Conservation (phyloP, 2,888 invertebrate species). For the Apodemia duryi region DNA sequence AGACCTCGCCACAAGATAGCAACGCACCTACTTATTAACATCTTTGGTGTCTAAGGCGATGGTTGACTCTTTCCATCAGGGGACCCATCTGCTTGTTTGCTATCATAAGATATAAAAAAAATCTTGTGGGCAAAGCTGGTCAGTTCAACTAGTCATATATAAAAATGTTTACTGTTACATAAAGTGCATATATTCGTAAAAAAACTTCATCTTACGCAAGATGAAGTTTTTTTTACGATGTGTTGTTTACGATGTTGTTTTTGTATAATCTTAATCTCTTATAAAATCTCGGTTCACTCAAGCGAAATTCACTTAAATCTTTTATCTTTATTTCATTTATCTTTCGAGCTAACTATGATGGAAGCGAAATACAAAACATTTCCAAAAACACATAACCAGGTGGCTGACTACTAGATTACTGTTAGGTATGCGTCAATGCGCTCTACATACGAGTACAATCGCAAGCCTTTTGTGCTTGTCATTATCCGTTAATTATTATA, state of each 20-base stretch:
- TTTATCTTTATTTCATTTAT: constrained; percentile 17
- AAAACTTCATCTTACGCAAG: neutral
- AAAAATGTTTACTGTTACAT: no score
- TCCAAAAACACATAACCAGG: constrained; percentile 45
- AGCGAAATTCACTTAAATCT: constrained; percentile 8
- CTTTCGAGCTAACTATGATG: neutral
- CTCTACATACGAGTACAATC: neutral
- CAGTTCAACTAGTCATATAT: no score
- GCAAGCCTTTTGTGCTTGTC: neutral
- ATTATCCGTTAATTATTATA: no score
- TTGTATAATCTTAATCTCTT: neutral
- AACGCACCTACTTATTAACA: no score
- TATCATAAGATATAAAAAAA: no score
- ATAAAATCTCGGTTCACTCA: constrained; percentile 11
- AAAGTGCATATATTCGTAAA: no score
- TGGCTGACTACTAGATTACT: constrained; percentile 41
- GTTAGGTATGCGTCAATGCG: constrained; percentile 39
- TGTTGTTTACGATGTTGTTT: neutral
- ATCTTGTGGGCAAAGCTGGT: no score
- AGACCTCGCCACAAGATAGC: no score
- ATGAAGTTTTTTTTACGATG: neutral
- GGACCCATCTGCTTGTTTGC: no score
- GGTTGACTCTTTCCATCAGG: no score
- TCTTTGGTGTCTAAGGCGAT: no score
- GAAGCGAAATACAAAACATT: constrained; percentile 13